These are phyloP conservation scores for Dermatemys mawii DNA, from an alignment of 2,113 vertebrate genomes.

Conservation along the genomic window DNA sequence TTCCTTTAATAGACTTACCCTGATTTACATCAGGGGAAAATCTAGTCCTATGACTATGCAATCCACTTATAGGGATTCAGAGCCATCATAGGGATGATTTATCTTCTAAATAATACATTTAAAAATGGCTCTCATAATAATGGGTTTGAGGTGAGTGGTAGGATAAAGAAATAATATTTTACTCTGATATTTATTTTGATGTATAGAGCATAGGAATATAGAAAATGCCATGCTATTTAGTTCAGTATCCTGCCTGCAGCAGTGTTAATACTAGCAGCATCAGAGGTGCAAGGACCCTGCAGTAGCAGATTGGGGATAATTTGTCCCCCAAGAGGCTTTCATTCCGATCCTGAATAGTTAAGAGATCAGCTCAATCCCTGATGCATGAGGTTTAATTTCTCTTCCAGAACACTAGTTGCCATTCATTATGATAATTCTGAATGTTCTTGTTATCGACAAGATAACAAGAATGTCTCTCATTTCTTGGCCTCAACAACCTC, in stretches of 20 bases:
- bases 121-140: background rate
- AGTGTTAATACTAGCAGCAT: background rate
- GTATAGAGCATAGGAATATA: background rate
- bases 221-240: background rate
- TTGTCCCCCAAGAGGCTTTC: background rate
- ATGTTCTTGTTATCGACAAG: background rate
- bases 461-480: background rate
- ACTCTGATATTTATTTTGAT: background rate
- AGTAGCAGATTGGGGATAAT: background rate
- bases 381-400: background rate
- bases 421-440: background rate
- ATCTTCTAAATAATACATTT: background rate
- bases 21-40: background rate
- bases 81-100: background rate
- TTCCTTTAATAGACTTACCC: background rate
- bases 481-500: background rate
- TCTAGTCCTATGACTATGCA: background rate
- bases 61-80: background rate
- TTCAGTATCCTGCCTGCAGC: background rate
- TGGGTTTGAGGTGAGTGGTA: background rate
- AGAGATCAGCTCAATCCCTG: background rate
- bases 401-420: background rate
- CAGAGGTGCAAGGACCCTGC: background rate
- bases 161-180: too few species aligned
- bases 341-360: background rate